Conservation (phyloP, 2,113 vertebrate genomes). For the Chloebia gouldiae region DNA sequence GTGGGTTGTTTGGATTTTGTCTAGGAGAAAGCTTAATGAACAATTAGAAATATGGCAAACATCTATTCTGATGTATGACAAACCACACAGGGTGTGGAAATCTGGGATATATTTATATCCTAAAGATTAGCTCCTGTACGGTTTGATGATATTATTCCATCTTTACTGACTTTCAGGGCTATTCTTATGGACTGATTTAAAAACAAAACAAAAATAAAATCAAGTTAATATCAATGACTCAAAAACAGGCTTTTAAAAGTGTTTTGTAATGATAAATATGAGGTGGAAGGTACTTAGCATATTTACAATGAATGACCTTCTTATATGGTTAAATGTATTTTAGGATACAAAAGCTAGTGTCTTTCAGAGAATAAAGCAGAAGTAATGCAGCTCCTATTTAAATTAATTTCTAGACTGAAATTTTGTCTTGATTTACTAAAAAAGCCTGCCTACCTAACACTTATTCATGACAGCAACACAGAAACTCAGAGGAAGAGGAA, state of each 20-base stretch:
- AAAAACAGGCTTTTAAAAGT: not conserved
- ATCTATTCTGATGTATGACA: not conserved
- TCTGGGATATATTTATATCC: not conserved
- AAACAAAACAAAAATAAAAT: not conserved
- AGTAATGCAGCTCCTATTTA: not conserved
- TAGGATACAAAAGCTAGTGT: not conserved
- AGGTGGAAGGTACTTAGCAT: not conserved
- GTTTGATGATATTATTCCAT: not conserved
- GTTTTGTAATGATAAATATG: not conserved
- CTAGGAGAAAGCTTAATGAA: not conserved
- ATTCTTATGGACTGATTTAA: not conserved
- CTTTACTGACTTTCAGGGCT: not conserved
- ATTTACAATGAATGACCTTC: not conserved
- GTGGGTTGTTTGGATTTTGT: not conserved
- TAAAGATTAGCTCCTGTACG: not conserved
- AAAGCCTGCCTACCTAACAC: not conserved
- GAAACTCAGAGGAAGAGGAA: not conserved
- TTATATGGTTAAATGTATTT: not conserved
- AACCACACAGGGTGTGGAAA: not conserved
- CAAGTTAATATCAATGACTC: not conserved
- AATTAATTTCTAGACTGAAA: not conserved
- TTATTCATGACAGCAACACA: not conserved
- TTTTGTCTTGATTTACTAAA: not conserved
- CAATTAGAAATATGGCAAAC: not conserved
- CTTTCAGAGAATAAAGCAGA: not conserved